Percentiles rank a stretch among this genome's conserved stretches.
Conservation (phyloP, 92 coral and sea anemone species). For the Galaxea fascicularis region DNA sequence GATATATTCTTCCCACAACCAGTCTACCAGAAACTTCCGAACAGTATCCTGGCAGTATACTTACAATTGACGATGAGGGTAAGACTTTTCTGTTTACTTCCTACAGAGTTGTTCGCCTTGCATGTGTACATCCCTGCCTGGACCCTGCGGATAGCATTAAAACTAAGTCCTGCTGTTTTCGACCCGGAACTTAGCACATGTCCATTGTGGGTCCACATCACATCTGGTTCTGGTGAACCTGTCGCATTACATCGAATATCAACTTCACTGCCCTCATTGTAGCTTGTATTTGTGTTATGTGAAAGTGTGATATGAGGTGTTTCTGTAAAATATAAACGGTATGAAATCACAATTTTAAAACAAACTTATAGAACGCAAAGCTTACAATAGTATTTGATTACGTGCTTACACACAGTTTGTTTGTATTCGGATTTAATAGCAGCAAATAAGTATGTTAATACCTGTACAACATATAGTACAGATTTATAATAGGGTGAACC, state of each 20-base stretch:
- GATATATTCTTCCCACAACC: too few species aligned
- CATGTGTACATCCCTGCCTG: slow-evolving; percentile 13
- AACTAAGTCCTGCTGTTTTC: neutral
- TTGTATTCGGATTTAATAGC: too few species aligned
- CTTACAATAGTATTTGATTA: too few species aligned
- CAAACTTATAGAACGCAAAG: too few species aligned
- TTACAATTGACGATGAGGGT: neutral
- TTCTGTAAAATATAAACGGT: too few species aligned
- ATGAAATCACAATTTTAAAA: too few species aligned
- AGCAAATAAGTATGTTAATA: too few species aligned
- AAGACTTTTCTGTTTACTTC: neutral
- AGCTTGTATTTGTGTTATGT: neutral
- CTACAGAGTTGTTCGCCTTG: neutral
- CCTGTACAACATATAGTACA: too few species aligned
- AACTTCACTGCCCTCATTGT: neutral
- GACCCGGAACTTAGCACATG: neutral
- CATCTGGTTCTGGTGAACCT: slow-evolving; percentile 17
- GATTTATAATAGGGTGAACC: too few species aligned
- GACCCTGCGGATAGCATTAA: neutral
- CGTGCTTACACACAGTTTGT: too few species aligned
- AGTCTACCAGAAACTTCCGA: too few species aligned
- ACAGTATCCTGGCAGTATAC: too few species aligned
- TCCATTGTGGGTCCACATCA: neutral
- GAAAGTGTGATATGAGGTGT: neutral
- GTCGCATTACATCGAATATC: neutral